These are phyloP conservation scores for Cylloceria caligata DNA, from an alignment of 2,888 invertebrate species.

Conservation along the genomic window DNA sequence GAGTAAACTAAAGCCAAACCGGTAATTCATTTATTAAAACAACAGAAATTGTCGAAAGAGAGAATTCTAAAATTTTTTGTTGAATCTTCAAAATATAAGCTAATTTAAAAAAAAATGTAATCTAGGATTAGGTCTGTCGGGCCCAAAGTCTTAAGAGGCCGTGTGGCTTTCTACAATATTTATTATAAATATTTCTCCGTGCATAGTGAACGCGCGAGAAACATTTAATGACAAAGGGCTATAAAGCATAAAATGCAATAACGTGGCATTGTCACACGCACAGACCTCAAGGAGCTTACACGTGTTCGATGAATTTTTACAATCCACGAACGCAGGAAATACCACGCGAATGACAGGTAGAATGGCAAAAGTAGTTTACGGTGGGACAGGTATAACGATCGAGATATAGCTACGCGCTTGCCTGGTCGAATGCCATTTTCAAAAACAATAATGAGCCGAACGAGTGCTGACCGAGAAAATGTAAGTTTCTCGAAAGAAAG, in stretches of 20 bases:
- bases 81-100: too few species aligned
- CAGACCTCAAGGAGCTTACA: slow-evolving; percentile 20
- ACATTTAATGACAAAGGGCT: neutral
- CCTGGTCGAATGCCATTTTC: neutral
- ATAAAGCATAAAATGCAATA: neutral
- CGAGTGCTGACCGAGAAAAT: neutral
- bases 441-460: slow-evolving; percentile 16
- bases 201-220: too few species aligned
- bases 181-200: too few species aligned
- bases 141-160: too few species aligned
- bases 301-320: slow-evolving; percentile 19
- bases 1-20: too few species aligned
- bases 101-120: too few species aligned
- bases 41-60: too few species aligned
- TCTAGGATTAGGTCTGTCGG: too few species aligned
- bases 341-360: slow-evolving; percentile 43
- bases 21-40: too few species aligned
- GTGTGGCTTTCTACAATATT: too few species aligned
- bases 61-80: too few species aligned
- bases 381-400: slow-evolving; percentile 29
- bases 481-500: neutral
- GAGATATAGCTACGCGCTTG: neutral
- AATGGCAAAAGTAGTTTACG: slow-evolving; percentile 20
- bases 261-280: neutral
- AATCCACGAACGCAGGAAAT: neutral